Base-by-base conservation (phyloP, 2,113 vertebrate species). In the Verasper variegatus region DNA sequence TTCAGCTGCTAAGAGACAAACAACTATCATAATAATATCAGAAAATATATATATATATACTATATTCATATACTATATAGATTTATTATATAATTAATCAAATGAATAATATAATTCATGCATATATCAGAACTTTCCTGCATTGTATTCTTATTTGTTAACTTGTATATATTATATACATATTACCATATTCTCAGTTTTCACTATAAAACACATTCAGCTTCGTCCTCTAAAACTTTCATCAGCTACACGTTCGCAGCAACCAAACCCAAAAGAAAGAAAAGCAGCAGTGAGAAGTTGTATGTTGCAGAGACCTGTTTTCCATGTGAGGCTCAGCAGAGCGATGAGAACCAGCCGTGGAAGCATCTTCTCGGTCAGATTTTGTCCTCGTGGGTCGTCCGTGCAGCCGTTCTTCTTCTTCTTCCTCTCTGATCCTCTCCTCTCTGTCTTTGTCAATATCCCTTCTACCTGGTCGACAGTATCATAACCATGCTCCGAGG, bases 301-400 rank as follows among this genome's bases (percentile, higher is more conserved):
- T 3, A 5, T 40, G 10, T 45, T 2, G 26, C 12, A 24, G 31
- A 81, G 37, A 93, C 91, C 92, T 92, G 83, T 70, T 24, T 78
- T 85, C 78, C 82, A 86, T 4, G 72, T 42, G 42, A 86, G 58
- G 9, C 76, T 78, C 57, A 92, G 74, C 62, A 88, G 72, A 14
- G 76, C 42, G 47, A 88, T 17, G 59, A 90, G 9, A 72, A 84
- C 6, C 72, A 86, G 58, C 61, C 40, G 66, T 31, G 26, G 71
- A 78, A 86, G n/a, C 83, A 87, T 92, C 75, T n/a, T 92, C 37
- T 42, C 40, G 62, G 24, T 62, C 24, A 0, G 52, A 61, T 64
- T 31, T 59, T 56, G 57, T 72, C 45, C 24, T 65, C 3, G 0
- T 49, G 14, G 27, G 21, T 84, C 51, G 35, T 42, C 40, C 13